phyloP scores from a whole-genome alignment of 2,888 invertebrate species.

The Ochropleura plecta region DNA sequence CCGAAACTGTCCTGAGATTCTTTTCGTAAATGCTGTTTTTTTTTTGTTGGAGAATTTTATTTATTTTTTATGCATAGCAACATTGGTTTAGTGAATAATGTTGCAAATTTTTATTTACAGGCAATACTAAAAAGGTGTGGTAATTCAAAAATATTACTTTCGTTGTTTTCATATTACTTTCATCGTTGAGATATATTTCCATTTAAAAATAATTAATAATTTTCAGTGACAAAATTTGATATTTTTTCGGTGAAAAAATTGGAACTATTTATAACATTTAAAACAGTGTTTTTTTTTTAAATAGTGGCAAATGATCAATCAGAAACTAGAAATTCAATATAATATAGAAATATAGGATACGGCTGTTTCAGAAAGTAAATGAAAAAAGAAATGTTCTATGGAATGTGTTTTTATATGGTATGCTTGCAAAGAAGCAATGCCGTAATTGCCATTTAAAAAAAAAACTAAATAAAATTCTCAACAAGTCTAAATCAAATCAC shows the following conservation, averaged over 20 bases:
- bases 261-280: too few relatives aligned
- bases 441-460: background rate
- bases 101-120: background rate
- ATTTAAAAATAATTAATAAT: too few relatives aligned
- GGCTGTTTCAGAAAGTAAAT: too few relatives aligned
- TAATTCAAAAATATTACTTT: background rate
- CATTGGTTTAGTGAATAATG: background rate
- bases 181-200: background rate
- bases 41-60: slow-evolving; percentile 28
- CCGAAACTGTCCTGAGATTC: slow-evolving; percentile 54
- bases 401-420: too few relatives aligned
- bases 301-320: too few relatives aligned
- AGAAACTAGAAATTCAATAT: too few relatives aligned
- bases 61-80: slow-evolving; percentile 26
- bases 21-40: slow-evolving; percentile 23
- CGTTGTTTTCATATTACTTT: background rate
- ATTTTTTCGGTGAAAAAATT: too few relatives aligned
- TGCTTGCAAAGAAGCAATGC: too few relatives aligned
- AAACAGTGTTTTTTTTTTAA: too few relatives aligned
- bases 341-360: too few relatives aligned
- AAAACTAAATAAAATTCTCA: slow-evolving; percentile 38
- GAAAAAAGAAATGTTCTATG: too few relatives aligned
- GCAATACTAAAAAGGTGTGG: background rate
- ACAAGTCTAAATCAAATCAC: background rate
- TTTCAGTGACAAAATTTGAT: too few relatives aligned